Base-by-base conservation (phyloP, 2,888 invertebrate species). In the Heteropelma amictum region DNA sequence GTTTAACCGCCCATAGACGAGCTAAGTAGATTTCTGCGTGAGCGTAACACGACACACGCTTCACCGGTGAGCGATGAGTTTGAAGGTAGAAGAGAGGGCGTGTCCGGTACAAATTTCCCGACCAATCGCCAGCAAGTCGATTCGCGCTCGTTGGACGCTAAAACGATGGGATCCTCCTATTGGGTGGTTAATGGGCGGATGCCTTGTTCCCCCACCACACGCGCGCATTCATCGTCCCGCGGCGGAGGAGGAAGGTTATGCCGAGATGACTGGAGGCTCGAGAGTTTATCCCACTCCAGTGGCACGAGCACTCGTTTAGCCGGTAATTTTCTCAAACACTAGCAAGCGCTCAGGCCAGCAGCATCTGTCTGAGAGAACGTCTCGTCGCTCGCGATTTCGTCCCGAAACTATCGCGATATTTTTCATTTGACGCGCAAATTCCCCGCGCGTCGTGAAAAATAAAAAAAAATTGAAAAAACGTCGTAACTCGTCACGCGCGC, bases 321-420 rank as follows among this genome's bases (percentile, higher is more conserved):
- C 84, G 84, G 87, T 87, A 87, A 89, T 88, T 87, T 89, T 86
- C 86, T 89, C 89, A 89, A 89, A 89, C 86, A 88, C 88, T 83
- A 88, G 83, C 87, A 88, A 88, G 88, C 86, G 83, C 86, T 86
- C 87, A 86, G 80, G 87, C 86, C 86, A 87, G 87, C 83, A 87
- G 83, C 87, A 87, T 86, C 86, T 73, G 73, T 76, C 64, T 56
- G 73, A 40, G 63, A 58, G 63, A 68, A 72, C 70, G 67, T 49
- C 69, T 69, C 67, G 69, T 45, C 33, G 69, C 56, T 73, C 70
- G 60, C 63, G 77, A 38, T 72, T 51, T 75, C 65, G 49, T 60
- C 42, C 70, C 47, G 10, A 19, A 47, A 33, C 69, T 71, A 38
- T 19, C 28, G 3, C 67, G 40, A 8, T 7, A 23, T 19, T 47